Conservation (phyloP, 2,888 invertebrate genomes). For the Drosophila multiciliata region DNA sequence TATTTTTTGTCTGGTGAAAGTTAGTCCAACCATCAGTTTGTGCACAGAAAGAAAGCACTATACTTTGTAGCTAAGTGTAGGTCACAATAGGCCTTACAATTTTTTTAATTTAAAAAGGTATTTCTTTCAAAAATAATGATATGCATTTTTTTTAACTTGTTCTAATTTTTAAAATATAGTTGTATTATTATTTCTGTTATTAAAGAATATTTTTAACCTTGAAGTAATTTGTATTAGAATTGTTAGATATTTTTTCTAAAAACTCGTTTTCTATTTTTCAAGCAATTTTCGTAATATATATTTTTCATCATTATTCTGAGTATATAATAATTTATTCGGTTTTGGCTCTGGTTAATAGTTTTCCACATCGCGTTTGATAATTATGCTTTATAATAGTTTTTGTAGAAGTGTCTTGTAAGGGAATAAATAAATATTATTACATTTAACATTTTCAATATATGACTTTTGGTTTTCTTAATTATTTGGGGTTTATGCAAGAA, state of each 20-base stretch:
- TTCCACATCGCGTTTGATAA: background rate
- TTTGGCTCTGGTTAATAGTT: background rate
- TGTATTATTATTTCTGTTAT: background rate
- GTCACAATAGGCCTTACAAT: too few species aligned
- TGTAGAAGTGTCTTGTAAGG: background rate
- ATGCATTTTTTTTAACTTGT: too few species aligned
- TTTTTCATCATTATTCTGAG: background rate
- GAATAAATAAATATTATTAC: too few species aligned
- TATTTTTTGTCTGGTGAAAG: conserved; percentile 7
- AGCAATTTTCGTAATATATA: background rate
- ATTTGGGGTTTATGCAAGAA: background rate
- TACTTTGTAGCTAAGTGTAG: too few species aligned
- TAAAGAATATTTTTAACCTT: background rate
- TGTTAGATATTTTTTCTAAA: background rate
- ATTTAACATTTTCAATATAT: background rate
- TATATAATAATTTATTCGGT: conserved; percentile 2
- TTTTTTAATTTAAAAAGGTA: too few species aligned
- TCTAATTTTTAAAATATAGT: too few species aligned
- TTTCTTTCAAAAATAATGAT: too few species aligned
- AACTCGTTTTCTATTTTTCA: background rate
- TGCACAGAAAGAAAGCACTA: background rate
- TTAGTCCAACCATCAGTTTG: conserved; percentile 14
- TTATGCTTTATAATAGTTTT: background rate
- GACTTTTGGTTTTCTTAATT: background rate
- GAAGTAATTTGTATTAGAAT: background rate